A percentile compares a stretch with the other conserved stretches of the same genome.
phyloP scores from a whole-genome alignment of 2,888 invertebrate genomes.

The Parascotia fuliginaria region DNA sequence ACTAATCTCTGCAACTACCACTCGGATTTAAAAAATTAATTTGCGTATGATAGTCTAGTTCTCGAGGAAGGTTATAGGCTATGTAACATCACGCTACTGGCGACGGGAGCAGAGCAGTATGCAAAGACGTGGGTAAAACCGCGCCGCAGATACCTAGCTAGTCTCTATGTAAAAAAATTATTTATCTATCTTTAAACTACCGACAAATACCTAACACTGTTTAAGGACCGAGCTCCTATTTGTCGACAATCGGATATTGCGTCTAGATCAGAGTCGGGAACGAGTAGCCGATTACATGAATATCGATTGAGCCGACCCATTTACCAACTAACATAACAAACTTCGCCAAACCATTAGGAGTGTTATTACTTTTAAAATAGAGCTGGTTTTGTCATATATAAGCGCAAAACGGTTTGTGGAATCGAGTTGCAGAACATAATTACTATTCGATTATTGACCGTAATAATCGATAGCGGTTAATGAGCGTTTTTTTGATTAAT shows the following conservation, averaged over 20 bases:
- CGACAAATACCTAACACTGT: constrained; percentile 1
- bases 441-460: constrained; percentile 40
- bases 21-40: too few relatives aligned
- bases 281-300: constrained; percentile 50
- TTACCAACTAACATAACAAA: constrained; percentile 47
- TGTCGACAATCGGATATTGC: constrained; percentile 46
- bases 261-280: constrained; percentile 37
- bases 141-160: too few relatives aligned
- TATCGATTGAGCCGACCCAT: constrained; percentile 56
- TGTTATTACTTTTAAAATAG: constrained; percentile 14
- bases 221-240: constrained; percentile 29
- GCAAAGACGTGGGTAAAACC: too few relatives aligned
- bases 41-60: too few relatives aligned
- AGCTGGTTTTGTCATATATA: constrained; percentile 16
- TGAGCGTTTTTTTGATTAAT: constrained; percentile 32
- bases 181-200: too few relatives aligned
- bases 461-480: constrained; percentile 39
- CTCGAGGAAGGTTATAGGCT: too few relatives aligned
- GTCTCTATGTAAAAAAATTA: too few relatives aligned
- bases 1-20: too few relatives aligned
- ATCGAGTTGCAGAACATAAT: constrained; percentile 35
- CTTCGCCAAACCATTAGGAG: constrained; percentile 14
- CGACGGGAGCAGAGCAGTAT: too few relatives aligned
- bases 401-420: constrained; percentile 17
- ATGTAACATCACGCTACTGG: too few relatives aligned